Evolutionary conservation across 30 jellyfish, hydroid and myxozoan species (phyloP).

Genomic region (Rhopilema esculentum): DNA sequence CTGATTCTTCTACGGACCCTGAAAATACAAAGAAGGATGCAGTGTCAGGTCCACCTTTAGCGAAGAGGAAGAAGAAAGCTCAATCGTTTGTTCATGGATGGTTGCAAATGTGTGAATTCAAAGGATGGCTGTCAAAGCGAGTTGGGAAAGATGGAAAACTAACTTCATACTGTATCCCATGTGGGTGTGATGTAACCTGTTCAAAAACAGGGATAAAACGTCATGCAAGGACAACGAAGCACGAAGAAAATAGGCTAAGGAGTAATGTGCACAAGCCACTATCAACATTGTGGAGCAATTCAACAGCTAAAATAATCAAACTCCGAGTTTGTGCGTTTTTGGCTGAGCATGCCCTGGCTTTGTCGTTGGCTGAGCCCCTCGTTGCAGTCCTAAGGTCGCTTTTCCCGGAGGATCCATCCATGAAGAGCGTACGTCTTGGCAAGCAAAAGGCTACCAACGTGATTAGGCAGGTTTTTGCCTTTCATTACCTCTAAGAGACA

Average conservation of each 20-base stretch:
- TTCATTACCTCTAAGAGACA: constrained; percentile 2
- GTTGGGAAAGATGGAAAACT: background rate
- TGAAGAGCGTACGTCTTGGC: constrained; percentile 15
- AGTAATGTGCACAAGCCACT: background rate
- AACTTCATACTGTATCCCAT: background rate
- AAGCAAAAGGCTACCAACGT: constrained; percentile 35
- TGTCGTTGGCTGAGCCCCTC: constrained; percentile 1
- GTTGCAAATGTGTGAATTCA: background rate
- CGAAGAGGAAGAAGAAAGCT: background rate
- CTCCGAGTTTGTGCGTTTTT: constrained; percentile 2
- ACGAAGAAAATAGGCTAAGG: background rate
- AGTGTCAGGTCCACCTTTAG: background rate
- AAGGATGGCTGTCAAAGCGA: background rate
- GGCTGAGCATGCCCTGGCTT: constrained; percentile 6
- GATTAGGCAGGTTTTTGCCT: constrained; percentile 14
- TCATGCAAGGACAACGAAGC: background rate
- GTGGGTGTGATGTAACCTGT: background rate
- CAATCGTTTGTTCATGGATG: background rate
- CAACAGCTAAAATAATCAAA: background rate
- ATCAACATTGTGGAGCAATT: background rate
- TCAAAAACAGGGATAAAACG: constrained; percentile 6
- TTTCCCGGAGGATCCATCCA: constrained; percentile 18
- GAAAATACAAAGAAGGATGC: background rate
- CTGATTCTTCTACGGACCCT: background rate
- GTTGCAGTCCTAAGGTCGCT: constrained; percentile 1